phyloP scores from a whole-genome alignment of 2,888 invertebrate species.

The Lasioglossum pauxillum region DNA sequence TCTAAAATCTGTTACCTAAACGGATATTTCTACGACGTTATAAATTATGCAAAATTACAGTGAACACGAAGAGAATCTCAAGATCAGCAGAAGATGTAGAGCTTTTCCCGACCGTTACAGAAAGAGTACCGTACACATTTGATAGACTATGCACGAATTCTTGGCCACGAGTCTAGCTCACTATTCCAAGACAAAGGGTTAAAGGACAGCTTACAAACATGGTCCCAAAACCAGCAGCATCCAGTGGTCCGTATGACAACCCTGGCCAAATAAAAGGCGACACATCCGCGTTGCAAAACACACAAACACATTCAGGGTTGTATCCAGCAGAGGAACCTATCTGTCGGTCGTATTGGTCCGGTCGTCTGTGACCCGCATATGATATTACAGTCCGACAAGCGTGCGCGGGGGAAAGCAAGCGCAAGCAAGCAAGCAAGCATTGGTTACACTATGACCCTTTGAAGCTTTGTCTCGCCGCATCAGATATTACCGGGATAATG shows the following conservation, averaged over 20 bases:
- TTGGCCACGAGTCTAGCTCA: too few species aligned
- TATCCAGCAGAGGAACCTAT: background rate
- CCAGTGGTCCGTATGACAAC: background rate
- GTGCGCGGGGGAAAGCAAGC: background rate
- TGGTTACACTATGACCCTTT: constrained; percentile 55
- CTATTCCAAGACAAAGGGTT: too few species aligned
- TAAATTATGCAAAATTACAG: too few species aligned
- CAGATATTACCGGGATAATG: constrained; percentile 72
- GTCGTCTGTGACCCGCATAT: constrained; percentile 64
- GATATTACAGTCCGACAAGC: constrained; percentile 51
- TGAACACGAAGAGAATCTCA: too few species aligned
- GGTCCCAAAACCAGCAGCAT: background rate
- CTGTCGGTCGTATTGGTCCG: background rate
- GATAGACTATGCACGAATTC: too few species aligned
- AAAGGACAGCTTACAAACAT: background rate
- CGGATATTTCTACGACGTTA: too few species aligned
- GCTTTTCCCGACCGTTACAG: too few species aligned
- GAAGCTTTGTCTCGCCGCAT: constrained; percentile 68
- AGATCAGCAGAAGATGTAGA: too few species aligned
- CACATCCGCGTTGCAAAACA: background rate
- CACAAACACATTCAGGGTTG: background rate
- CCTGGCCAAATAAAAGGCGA: background rate
- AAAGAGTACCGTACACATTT: too few species aligned
- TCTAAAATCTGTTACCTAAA: too few species aligned
- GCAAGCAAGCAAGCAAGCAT: constrained; percentile 4